These are phyloP conservation scores for Poecilobothrus nobilitatus DNA, from an alignment of 2,888 invertebrate genomes.

Conservation along the genomic window DNA sequence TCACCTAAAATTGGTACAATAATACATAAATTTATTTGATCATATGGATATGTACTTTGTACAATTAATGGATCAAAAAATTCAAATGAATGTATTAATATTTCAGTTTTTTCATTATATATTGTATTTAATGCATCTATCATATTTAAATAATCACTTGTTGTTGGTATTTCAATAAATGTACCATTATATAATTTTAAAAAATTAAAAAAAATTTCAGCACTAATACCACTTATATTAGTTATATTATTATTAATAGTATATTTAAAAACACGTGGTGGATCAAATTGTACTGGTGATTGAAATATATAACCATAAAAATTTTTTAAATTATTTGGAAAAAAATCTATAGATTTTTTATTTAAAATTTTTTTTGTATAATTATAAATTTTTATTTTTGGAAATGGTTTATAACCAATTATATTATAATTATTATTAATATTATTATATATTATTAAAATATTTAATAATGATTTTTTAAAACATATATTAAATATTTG, in stretches of 20 bases:
- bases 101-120: not conserved
- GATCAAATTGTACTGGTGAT: constrained; percentile 14
- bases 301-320: constrained; percentile 14
- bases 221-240: constrained; percentile 3
- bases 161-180: constrained; percentile 10
- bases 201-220: constrained; percentile 13
- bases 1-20: constrained; percentile 11
- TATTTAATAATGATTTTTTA: too few relatives aligned
- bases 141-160: not conserved
- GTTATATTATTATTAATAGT: not conserved
- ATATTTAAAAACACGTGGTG: constrained; percentile 14
- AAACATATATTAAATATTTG: too few relatives aligned
- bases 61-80: constrained; percentile 10
- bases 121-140: not conserved
- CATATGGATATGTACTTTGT: constrained; percentile 9
- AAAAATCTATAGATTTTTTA: not conserved
- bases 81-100: constrained; percentile 16
- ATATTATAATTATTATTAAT: not conserved
- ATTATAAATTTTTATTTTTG: constrained; percentile 12
- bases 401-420: constrained; percentile 14
- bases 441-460: too few relatives aligned
- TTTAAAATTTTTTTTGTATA: not conserved
- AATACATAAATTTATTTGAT: constrained; percentile 10
- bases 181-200: constrained; percentile 11
- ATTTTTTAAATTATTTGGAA: constrained; percentile 12